Base-by-base conservation (phyloP, 2,797 vertebrate species). In the Spatula versicolor region DNA sequence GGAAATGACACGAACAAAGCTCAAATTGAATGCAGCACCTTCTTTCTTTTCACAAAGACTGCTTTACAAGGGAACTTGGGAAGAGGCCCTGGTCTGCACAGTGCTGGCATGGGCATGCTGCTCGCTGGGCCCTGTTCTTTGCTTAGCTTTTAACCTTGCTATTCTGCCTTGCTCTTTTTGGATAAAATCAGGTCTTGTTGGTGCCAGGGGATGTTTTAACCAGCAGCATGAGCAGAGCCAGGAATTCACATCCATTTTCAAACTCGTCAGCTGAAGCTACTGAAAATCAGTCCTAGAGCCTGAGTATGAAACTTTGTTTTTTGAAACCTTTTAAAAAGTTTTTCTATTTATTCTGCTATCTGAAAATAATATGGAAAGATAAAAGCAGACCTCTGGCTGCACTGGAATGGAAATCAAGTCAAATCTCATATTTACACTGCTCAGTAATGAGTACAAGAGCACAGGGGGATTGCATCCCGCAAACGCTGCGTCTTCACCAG, bases 241-340 rank as follows among this genome's bases (percentile, higher is more conserved):
- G 18, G 45, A 91, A 91, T 91, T 78, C 62, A 62, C 33, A 78
- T 88, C 50, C 25, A 8, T 91, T 86, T 95, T 69, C 66, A 66
- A 72, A 72, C n/a, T 45, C 72, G 37, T 73, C 86, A 63, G 77
- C 52, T 82, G 63, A 94, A 82, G 17, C 35, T 41, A 62, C 60
- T 73, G 59, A 88, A 90, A 90, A 71, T 67, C 56, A 76, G 64
- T 26, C 37, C n/a, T 72, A 26, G 50, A 86, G 12, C 31, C 46
- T 58, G 77, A 69, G 50, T 62, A 37, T 81, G 88, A 86, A 26
- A 48, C 13, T 2, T 48, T 26, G 55, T 23, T 6, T 46, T 48
- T 48, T 48, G 48, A 48, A 48, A 48, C 48, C 46, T 48, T 25
- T 48, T 48, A 48, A 83, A 83, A 86, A 25, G 7, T 52, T 92